Conservation (phyloP, 1,140 invertebrate genomes). For the Drosophila pachea region DNA sequence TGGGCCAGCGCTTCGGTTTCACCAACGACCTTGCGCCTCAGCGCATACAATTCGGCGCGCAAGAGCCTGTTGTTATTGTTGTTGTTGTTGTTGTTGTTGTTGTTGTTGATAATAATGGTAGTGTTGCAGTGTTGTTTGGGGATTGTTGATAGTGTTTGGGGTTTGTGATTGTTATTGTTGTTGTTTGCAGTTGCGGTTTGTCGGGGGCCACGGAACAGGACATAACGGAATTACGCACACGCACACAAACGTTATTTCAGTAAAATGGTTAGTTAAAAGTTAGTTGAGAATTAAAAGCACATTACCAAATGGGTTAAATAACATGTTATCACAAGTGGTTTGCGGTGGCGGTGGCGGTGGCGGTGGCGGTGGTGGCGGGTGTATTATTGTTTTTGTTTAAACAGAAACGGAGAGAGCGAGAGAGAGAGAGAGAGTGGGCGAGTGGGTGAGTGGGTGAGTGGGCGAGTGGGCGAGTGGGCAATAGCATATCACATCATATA, state of each 20-base stretch:
- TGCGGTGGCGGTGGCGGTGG: slow-evolving; percentile 8
- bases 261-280: slow-evolving; percentile 37
- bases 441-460: slow-evolving; percentile 18
- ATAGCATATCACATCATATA: slow-evolving; percentile 43
- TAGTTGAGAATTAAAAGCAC: slow-evolving; percentile 56
- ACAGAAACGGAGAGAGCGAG: background rate
- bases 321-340: slow-evolving; percentile 35
- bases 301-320: slow-evolving; percentile 56
- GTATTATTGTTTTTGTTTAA: background rate
- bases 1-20: slow-evolving; percentile 43
- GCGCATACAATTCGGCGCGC: slow-evolving; percentile 83
- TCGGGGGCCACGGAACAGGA: slow-evolving; percentile 21
- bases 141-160: slow-evolving; percentile 21
- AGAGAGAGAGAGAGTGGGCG: background rate
- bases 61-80: slow-evolving; percentile 80
- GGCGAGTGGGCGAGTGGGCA: slow-evolving; percentile 16
- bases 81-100: slow-evolving; percentile 38
- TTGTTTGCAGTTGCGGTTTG: background rate
- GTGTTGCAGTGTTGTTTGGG: slow-evolving; percentile 21
- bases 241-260: slow-evolving; percentile 49
- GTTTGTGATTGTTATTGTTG: slow-evolving; percentile 64
- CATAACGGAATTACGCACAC: slow-evolving; percentile 54
- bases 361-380: slow-evolving; percentile 6
- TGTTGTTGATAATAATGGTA: slow-evolving; percentile 17
- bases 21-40: slow-evolving; percentile 80